phyloP scores from a whole-genome alignment of 2,797 vertebrate species.

The Coendou prehensilis region DNA sequence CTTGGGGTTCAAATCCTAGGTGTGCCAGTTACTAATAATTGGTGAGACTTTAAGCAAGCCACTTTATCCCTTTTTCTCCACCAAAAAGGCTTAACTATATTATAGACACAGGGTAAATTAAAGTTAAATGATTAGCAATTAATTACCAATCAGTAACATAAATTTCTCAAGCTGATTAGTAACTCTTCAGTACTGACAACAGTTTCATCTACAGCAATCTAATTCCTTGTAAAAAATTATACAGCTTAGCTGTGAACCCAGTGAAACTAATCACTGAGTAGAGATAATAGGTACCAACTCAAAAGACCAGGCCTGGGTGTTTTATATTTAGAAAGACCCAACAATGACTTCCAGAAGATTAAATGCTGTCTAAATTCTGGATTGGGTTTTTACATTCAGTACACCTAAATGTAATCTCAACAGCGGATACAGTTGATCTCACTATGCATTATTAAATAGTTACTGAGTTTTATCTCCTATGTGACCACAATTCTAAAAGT shows the following conservation, averaged over 20 bases:
- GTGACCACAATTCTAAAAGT: conserved; percentile 85
- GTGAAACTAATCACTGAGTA: conserved; percentile 50
- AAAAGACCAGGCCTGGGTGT: not conserved
- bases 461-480: conserved; percentile 84
- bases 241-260: conserved; percentile 10
- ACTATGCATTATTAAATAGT: conserved; percentile 85
- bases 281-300: conserved; percentile 44
- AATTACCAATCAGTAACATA: conserved; percentile 62
- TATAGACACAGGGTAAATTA: conserved; percentile 34
- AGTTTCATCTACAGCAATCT: conserved; percentile 48
- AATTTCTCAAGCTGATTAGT: conserved; percentile 40
- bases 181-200: conserved; percentile 34
- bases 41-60: not conserved
- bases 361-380: conserved; percentile 75
- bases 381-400: conserved; percentile 78
- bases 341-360: conserved; percentile 73
- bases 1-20: conserved; percentile 63
- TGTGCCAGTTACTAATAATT: not conserved
- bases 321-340: conserved; percentile 72
- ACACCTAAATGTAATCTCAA: conserved; percentile 82
- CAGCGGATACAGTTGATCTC: conserved; percentile 83
- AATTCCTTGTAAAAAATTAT: conserved; percentile 53
- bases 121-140: conserved; percentile 53
- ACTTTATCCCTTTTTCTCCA: not conserved
- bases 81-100: not conserved